These are phyloP conservation scores for Corvus hawaiiensis DNA, from an alignment of 2,113 vertebrate genomes.

Conservation along the genomic window DNA sequence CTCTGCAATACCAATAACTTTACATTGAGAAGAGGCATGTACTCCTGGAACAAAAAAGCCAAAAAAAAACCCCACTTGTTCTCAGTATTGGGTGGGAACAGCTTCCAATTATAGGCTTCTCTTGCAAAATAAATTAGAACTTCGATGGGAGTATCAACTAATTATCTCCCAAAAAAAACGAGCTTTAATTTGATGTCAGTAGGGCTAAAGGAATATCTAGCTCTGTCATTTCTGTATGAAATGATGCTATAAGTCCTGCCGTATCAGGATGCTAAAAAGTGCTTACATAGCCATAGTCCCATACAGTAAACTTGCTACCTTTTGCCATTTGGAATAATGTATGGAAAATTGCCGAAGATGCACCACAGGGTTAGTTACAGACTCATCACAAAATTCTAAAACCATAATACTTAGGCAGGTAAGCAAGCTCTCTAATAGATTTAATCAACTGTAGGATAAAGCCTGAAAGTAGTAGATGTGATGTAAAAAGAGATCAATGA, in stretches of 20 bases:
- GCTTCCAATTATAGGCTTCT: conserved; percentile 13
- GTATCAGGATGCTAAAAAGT: neutral
- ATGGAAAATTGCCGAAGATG: neutral
- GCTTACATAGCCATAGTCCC: neutral
- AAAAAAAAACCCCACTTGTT: neutral
- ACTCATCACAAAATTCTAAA: neutral
- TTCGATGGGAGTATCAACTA: neutral
- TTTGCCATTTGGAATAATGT: neutral
- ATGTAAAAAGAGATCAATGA: neutral
- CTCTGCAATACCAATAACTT: neutral
- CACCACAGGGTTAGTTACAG: conserved; percentile 42
- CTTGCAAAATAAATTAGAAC: conserved; percentile 46
- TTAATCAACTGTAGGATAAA: conserved; percentile 15
- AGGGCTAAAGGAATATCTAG: conserved; percentile 25
- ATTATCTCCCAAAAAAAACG: neutral
- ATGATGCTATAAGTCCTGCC: neutral
- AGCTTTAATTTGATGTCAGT: conserved; percentile 17
- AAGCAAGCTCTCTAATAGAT: conserved; percentile 12
- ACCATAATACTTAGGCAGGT: neutral
- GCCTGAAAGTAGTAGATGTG: neutral
- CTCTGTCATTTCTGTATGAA: neutral
- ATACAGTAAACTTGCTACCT: neutral
- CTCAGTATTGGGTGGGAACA: neutral
- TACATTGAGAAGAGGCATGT: neutral
- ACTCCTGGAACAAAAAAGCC: neutral